Evolutionary conservation across 2,797 vertebrate species (phyloP), one percentile per base, ranked within the genome.

Genomic region (Pristis pectinata): DNA sequence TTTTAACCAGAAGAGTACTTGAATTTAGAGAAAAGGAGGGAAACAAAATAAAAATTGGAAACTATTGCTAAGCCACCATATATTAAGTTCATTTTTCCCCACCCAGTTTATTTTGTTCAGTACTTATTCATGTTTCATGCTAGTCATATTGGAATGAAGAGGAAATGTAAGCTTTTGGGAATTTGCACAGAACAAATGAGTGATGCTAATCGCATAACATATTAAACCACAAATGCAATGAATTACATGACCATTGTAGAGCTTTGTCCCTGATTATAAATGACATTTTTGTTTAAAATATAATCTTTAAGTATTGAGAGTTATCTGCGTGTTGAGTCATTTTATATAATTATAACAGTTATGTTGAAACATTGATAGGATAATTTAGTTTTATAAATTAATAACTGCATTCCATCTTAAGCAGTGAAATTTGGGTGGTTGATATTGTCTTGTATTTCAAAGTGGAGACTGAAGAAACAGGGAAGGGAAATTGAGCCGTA

Each of bases 291-390:
- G 9, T 49, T 49, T 49, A 89, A 34, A 59, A 59, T 27, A 19
- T 82, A 83, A 83, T 59, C 77, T 80, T 79, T 80, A 80, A 80
- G 80, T 37, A 44, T 80, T 80, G 37, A n/a, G 76, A 80, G 13
- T 80, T 44, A 85, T 85, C 8, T 83, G 22, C 24, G 83, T 74
- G 9, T 24, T 56, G 44, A 85, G 30, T 9, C 3, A 15, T 59
- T 85, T 34, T 85, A 56, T 27, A 59, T 56, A 85, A 85, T 85
- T 34, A 80, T 44, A 80, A 80, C 41, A 24, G 79, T 11, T 79
- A 37, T 37, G 76, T 8, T 79, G 76, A 67, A 67, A 67, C 64
- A 67, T 79, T 53, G 7, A 83, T 24, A 30, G 80, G 41, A 83
- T 83, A 2, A 49, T 83, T 49, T 80, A 83, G 44, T 89, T 61